Base-by-base conservation (phyloP, 2,888 invertebrate genomes). In the Panopea generosa region DNA sequence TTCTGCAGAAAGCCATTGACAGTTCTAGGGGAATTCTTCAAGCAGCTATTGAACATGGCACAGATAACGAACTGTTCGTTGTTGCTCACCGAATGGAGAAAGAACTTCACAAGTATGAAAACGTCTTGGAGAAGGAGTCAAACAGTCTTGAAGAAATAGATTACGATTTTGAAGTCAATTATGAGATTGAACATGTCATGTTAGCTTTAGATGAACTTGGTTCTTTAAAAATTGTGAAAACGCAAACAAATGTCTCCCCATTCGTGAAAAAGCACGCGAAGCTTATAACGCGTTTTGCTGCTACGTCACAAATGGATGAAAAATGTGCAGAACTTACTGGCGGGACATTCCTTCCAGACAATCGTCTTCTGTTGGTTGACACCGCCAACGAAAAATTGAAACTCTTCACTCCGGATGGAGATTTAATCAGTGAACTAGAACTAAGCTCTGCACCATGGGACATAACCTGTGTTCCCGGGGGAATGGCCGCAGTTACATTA, bases 81-180 rank as follows among this genome's bases (percentile, higher is more conserved):
- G 75, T 77, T 16, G 81, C 81, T 9, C 81, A 81, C 49, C 53
- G 74, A 14, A 81, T 81, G 81, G 81, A 81, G 40, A 77, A 71
- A 18, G 81, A 81, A 62, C 57, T 77, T 4, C 77, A 76, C 38
- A 76, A 76, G 49, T 81, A 81, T 49, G 81, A 81, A 62, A 52
- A 59, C 0, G 72, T 81, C 1, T 56, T 81, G 0, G 81, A 81
- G 43, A 81, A 77, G n/a, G 75, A 81, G 56, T 29, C 65, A n/a
- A 68, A 65, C 18, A 53, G 61, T 18, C 45, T 77, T 14, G 29
- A 53, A 29, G 81, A 81, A 20, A 71, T 75, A 9, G 75, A 77
- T 49, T 81, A 81, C 47, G 70, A 67, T 1, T 72, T 81, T 55
- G 72, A 71, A 27, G 59, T 72, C 0, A 81, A 81, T 47, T 81